Evolutionary conservation across 2,797 vertebrate species (phyloP).

Genomic region (Threskiornis aethiopicus): DNA sequence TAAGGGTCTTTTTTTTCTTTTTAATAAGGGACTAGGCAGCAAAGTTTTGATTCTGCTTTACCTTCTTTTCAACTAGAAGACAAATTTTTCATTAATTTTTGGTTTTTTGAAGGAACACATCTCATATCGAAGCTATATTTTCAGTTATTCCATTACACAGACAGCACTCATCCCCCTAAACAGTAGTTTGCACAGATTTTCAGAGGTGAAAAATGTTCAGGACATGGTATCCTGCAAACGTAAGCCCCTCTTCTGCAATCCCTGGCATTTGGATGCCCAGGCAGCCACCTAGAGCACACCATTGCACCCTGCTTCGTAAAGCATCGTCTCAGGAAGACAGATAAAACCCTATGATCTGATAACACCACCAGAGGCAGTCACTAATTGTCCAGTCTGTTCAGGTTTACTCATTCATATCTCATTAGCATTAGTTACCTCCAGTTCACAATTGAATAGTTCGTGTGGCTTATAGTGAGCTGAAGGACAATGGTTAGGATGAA

Average conservation of each 20-base stretch:
- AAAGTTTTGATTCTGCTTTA: not conserved
- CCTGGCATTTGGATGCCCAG: not conserved
- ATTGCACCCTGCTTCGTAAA: not conserved
- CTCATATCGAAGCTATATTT: not conserved
- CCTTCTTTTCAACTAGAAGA: not conserved
- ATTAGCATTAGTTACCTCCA: not conserved
- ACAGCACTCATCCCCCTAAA: not conserved
- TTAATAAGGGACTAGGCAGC: not conserved
- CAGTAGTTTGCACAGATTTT: not conserved
- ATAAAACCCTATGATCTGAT: not conserved
- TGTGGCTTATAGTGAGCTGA: not conserved
- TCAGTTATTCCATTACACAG: not conserved
- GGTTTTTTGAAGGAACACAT: not conserved
- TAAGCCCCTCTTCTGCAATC: not conserved
- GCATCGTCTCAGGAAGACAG: rapidly evolving
- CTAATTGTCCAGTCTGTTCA: not conserved
- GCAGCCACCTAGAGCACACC: not conserved
- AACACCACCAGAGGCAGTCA: not conserved
- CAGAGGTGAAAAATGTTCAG: not conserved
- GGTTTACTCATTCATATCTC: not conserved
- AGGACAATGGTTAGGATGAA: not conserved
- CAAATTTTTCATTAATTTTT: not conserved
- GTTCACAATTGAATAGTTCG: not conserved
- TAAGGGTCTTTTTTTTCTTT: not conserved
- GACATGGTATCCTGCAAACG: not conserved